phyloP scores from a whole-genome alignment of 2,113 vertebrate species.

The Apeltes quadracus region DNA sequence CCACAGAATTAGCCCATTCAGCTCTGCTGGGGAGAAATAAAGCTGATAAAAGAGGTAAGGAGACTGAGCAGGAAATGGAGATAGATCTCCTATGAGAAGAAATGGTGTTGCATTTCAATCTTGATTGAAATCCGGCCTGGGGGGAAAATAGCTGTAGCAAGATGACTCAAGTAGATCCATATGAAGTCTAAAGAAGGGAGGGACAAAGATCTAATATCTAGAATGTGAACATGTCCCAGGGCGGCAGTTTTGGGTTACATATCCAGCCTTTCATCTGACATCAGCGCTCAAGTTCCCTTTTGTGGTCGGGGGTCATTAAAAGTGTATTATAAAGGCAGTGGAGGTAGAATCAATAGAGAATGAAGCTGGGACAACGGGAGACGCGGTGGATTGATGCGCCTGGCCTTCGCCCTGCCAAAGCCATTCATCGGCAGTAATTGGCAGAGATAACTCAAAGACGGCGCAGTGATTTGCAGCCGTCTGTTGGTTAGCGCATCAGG shows the following conservation, averaged over 20 bases:
- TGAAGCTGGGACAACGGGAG: slow-evolving; percentile 47
- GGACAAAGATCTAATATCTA: slow-evolving; percentile 59
- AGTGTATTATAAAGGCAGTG: slow-evolving; percentile 51
- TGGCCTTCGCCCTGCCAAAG: slow-evolving; percentile 67
- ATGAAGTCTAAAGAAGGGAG: slow-evolving; percentile 55
- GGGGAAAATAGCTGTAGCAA: slow-evolving; percentile 43
- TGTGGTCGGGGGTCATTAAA: slow-evolving; percentile 70
- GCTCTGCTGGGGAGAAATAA: slow-evolving; percentile 22
- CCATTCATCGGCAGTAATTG: slow-evolving; percentile 74
- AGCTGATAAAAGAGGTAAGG: slow-evolving; percentile 13
- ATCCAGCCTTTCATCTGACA: slow-evolving; percentile 73
- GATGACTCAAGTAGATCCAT: slow-evolving; percentile 69
- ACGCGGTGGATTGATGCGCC: slow-evolving; percentile 66
- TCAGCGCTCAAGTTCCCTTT: slow-evolving; percentile 68
- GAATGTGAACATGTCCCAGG: slow-evolving; percentile 71
- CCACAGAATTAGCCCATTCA: slow-evolving; percentile 56
- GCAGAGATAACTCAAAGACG: slow-evolving; percentile 70
- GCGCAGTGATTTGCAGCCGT: slow-evolving; percentile 66
- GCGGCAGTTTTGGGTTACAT: slow-evolving; percentile 73
- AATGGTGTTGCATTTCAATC: slow-evolving; percentile 60
- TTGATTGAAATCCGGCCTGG: slow-evolving; percentile 59
- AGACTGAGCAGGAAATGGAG: neutral
- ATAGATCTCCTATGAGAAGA: slow-evolving; percentile 5
- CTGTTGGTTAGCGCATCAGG: slow-evolving; percentile 44
- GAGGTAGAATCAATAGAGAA: slow-evolving; percentile 70